A percentile compares a stretch with the other conserved stretches of the same genome.
These are phyloP conservation scores for Ptiloglossa arizonensis DNA, from an alignment of 1,140 invertebrate species.

Conservation along the genomic window DNA sequence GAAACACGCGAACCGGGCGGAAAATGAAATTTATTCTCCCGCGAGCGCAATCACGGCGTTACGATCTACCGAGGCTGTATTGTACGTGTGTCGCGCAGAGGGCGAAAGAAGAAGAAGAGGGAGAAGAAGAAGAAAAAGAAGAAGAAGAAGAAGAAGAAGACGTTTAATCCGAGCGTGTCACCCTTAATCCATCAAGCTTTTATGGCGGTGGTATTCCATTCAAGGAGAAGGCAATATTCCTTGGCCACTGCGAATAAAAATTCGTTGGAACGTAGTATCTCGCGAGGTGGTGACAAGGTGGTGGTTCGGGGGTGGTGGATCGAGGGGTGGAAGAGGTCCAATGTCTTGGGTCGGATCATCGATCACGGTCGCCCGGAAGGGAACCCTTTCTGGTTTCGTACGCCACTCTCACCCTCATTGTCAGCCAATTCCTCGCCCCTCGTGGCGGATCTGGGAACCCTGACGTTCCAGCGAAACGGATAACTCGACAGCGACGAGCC, in stretches of 20 bases:
- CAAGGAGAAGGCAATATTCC: conserved; percentile 49
- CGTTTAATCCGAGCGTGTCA: conserved; percentile 38
- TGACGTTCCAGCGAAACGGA: conserved; percentile 43
- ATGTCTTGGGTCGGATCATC: conserved; percentile 71
- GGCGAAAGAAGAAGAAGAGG: no score
- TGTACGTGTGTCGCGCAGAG: not conserved
- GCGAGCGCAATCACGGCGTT: not conserved
- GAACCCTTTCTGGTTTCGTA: conserved; percentile 57
- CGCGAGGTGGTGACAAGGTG: not conserved
- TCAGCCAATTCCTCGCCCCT: conserved; percentile 59
- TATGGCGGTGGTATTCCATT: conserved; percentile 28
- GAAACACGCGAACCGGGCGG: no score
- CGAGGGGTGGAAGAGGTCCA: conserved; percentile 35
- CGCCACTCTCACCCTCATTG: conserved; percentile 63
- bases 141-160: no score
- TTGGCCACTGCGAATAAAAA: conserved; percentile 47
- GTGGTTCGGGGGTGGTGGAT: no score
- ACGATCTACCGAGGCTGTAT: conserved; percentile 9
- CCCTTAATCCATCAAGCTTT: conserved; percentile 45
- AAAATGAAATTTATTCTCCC: not conserved
- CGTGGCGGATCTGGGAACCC: conserved; percentile 27
- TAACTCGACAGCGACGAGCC: conserved; percentile 46
- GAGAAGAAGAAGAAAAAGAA: no score
- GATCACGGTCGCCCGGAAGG: conserved; percentile 65
- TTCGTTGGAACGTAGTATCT: conserved; percentile 43